A percentile compares a stretch with the other conserved stretches of the same genome.
Conservation (phyloP, 53 echinoderm and acorn worm genomes). For the Antedon mediterranea region DNA sequence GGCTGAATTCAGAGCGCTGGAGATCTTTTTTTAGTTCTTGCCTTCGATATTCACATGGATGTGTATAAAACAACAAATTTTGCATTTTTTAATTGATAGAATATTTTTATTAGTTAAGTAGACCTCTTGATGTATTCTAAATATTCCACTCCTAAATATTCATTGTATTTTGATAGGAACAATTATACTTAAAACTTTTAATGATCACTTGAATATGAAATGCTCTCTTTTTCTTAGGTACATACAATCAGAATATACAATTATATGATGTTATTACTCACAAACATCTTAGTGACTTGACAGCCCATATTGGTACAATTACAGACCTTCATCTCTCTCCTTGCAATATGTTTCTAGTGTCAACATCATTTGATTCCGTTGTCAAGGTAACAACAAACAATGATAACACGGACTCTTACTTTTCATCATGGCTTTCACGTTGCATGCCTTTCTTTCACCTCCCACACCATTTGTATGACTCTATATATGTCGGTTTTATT, state of each 20-base stretch:
- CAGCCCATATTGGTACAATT: constrained; percentile 39
- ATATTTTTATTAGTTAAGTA: too few species aligned
- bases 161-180: too few species aligned
- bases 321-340: constrained; percentile 24
- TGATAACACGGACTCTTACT: not conserved
- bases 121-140: too few species aligned
- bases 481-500: not conserved
- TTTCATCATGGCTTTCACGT: constrained; percentile 14
- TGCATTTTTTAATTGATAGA: too few species aligned
- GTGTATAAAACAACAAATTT: too few species aligned
- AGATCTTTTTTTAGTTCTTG: too few species aligned
- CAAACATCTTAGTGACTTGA: constrained; percentile 5
- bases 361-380: constrained; percentile 35
- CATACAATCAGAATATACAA: constrained; percentile 50
- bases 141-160: too few species aligned
- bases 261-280: constrained; percentile 30
- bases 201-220: not conserved
- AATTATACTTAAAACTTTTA: too few species aligned
- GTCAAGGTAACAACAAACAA: constrained; percentile 23
- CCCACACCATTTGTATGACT: not conserved
- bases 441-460: not conserved
- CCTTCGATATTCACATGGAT: too few species aligned
- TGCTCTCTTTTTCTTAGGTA: constrained; percentile 19
- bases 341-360: constrained; percentile 21
- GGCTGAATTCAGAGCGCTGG: too few species aligned